A percentile compares a stretch with the other conserved stretches of the same genome.
phyloP scores from a whole-genome alignment of 2,113 vertebrate genomes.

The Pyxicephalus adspersus region DNA sequence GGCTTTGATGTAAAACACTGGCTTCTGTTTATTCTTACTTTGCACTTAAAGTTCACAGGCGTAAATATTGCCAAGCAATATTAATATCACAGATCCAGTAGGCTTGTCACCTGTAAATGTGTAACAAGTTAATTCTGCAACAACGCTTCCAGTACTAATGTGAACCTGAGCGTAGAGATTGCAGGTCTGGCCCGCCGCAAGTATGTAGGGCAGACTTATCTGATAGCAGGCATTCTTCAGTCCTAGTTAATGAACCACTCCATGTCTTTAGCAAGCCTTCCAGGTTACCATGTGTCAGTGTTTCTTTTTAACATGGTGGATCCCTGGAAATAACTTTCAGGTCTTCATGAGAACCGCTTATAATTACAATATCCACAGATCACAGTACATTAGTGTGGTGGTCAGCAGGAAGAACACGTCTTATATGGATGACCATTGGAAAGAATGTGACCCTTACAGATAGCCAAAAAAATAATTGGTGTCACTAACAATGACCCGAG shows the following conservation, averaged over 20 bases:
- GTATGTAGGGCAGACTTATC: background rate
- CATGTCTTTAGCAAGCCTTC: background rate
- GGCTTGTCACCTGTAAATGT: constrained; percentile 18
- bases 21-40: background rate
- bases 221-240: constrained; percentile 2
- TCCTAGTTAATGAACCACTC: constrained; percentile 25
- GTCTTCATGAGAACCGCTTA: no score
- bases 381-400: no score
- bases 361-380: no score
- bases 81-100: background rate
- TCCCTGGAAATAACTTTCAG: no score
- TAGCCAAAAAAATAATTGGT: no score
- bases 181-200: background rate
- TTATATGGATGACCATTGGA: no score
- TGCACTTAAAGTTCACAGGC: background rate
- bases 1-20: background rate
- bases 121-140: background rate
- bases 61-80: background rate
- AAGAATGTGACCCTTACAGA: no score
- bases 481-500: no score
- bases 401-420: no score
- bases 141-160: background rate
- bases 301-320: no score
- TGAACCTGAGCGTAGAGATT: background rate
- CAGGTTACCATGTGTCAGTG: background rate